Base-by-base conservation (phyloP, 2,888 invertebrate species). In the Mesoligia furuncula region DNA sequence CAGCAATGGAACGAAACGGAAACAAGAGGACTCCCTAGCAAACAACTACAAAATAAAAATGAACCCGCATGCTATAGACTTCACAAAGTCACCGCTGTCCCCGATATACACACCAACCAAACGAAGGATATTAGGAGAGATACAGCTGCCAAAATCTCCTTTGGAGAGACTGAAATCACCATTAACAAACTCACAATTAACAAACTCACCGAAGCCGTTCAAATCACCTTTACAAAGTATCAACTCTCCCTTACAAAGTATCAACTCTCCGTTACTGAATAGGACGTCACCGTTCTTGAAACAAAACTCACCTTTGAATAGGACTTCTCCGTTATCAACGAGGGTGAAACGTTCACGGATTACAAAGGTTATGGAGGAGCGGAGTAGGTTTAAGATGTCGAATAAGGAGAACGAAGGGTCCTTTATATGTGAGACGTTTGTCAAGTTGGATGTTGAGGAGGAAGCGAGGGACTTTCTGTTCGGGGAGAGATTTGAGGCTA, bases 391-490 rank as follows among this genome's bases (percentile, higher is more conserved):
- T 68, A 96, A 94, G 80, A 94, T 93, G 92, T 91, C 92, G 0
- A 95, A 95, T 77, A 96, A 95, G n/a, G 95, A 95, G 89, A 95
- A 95, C 84, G 89, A 91, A 13, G 82, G 84, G 0, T 72, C 81
- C 0, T 75, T 91, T 2, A 90, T 92, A 17, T 92, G 90, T 59
- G 92, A 93, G 69, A 93, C 91, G 0, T 94, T 93, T 51, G 85
- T 93, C 7, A 95, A 94, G 68, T 80, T 95, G 42, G 95, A 95
- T 61, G 88, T 94, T 2, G 95, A 95, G 57, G 96, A 96, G n/a
- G 96, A 96, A 36, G 89, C 96, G 0, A 92, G 95, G n/a, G 96
- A 96, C 59, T 95, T 94, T 61, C 87, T 92, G 0, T 95, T 95
- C 11, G 92, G 92, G 8, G 91, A 91, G 5, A 87, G 87, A 9